Conservation (phyloP, 2,797 vertebrate species). For the Myotis planiceps region DNA sequence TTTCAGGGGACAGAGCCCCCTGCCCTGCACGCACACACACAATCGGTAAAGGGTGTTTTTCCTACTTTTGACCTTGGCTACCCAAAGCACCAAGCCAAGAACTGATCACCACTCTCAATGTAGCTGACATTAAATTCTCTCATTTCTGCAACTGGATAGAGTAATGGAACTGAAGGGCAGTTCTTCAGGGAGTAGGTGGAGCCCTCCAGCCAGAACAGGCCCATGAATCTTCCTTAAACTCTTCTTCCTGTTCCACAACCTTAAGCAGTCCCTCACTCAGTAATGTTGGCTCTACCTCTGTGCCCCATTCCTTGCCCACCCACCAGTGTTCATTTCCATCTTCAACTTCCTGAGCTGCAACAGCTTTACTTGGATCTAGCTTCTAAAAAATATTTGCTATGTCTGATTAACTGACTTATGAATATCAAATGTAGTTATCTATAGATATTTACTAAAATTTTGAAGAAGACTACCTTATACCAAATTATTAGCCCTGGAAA, state of each 20-base stretch:
- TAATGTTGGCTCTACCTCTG: neutral
- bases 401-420: constrained; percentile 64
- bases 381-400: constrained; percentile 50
- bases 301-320: accelerated
- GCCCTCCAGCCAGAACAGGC: neutral
- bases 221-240: neutral
- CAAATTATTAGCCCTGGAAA: constrained; percentile 30
- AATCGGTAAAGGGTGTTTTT: neutral
- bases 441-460: constrained; percentile 64
- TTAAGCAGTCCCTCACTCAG: neutral
- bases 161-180: neutral
- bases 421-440: constrained; percentile 74
- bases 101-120: neutral
- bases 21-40: neutral
- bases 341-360: neutral
- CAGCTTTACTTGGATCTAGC: neutral
- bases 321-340: too few relatives aligned
- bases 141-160: neutral
- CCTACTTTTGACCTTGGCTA: neutral
- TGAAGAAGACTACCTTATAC: constrained; percentile 28
- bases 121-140: neutral
- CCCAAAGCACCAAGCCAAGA: neutral
- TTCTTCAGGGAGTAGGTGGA: neutral
- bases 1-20: neutral
- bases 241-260: neutral